A percentile compares a stretch with the other conserved stretches of the same genome.
phyloP scores from a whole-genome alignment of 2,113 vertebrate genomes.

The Machaerirhynchus nigripectus region DNA sequence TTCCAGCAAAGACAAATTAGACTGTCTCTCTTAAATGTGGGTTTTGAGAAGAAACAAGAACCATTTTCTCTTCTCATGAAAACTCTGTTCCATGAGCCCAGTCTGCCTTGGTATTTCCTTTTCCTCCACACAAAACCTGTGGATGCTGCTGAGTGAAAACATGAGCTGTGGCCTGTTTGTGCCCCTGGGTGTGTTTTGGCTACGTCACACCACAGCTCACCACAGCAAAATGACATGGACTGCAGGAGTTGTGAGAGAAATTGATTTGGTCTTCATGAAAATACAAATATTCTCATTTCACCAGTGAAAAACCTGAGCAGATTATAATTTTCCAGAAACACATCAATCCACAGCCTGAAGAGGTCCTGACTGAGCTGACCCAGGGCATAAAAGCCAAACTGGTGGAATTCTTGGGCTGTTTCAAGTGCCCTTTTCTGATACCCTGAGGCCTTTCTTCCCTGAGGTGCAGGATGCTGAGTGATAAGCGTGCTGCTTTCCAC shows the following conservation, averaged over 20 bases:
- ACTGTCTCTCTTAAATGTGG: background rate
- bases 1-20: background rate
- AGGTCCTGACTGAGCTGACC: background rate
- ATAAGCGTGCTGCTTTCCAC: background rate
- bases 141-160: background rate
- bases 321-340: background rate
- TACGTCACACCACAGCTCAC: background rate
- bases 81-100: background rate
- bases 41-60: background rate
- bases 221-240: rapidly evolving
- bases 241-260: background rate
- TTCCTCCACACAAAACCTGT: background rate
- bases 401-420: background rate
- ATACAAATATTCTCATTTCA: background rate
- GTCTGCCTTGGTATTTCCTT: background rate
- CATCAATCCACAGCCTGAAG: background rate
- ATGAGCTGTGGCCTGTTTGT: background rate
- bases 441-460: background rate
- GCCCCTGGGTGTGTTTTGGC: background rate
- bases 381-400: background rate
- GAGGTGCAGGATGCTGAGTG: background rate
- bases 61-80: background rate
- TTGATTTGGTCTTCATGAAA: background rate
- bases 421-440: background rate
- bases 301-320: background rate